Evolutionary conservation across 2,797 vertebrate species (phyloP).

Genomic region (Fratercula arctica): DNA sequence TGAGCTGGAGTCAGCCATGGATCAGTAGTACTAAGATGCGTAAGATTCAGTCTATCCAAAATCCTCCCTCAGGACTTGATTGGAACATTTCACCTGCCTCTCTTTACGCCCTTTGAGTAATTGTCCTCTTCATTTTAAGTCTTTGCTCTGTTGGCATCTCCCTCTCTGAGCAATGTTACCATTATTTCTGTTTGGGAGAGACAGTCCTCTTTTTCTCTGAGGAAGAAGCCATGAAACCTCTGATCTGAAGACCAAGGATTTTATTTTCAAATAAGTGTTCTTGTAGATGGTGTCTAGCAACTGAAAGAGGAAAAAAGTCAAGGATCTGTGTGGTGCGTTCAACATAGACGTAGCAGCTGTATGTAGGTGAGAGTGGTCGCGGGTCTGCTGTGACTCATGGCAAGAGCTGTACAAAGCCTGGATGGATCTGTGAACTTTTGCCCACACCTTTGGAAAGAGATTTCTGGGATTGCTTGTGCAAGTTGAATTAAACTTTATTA

Average conservation of each 20-base stretch:
- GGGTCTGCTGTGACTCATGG: not conserved
- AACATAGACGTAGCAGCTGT: accelerated
- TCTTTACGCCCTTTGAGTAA: not conserved
- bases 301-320: not conserved
- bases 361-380: not conserved
- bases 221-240: not conserved
- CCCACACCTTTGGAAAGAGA: not conserved
- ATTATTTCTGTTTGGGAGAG: not conserved
- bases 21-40: accelerated
- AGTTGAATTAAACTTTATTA: not conserved
- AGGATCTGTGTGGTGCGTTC: accelerated
- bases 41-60: not conserved
- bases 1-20: not conserved
- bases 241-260: not conserved
- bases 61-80: not conserved
- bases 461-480: not conserved
- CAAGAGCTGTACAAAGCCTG: not conserved
- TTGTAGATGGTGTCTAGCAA: not conserved
- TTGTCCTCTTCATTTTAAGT: not conserved
- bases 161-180: not conserved
- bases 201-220: not conserved
- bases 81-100: not conserved
- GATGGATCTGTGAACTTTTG: not conserved
- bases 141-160: not conserved
- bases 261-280: not conserved